These are phyloP conservation scores for Drosophila lini DNA, from an alignment of 1,140 invertebrate species.

Conservation along the genomic window DNA sequence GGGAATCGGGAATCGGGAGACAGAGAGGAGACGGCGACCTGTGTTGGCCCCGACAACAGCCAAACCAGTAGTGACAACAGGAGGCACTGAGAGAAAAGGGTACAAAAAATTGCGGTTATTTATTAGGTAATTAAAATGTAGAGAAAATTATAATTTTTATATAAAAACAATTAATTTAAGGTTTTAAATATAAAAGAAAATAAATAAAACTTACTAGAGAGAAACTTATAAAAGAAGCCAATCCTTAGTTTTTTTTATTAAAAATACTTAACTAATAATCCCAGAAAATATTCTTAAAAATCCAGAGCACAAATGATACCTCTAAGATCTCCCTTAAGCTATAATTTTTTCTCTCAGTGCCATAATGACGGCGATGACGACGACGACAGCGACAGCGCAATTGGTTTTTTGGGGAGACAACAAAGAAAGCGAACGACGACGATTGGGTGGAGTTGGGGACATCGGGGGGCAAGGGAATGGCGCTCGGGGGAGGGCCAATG, in stretches of 20 bases:
- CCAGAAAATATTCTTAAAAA: not conserved
- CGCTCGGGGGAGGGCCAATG: conserved; percentile 4
- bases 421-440: conserved; percentile 47
- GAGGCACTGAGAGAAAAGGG: conserved; percentile 12
- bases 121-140: not conserved
- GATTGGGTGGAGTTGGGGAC: conserved; percentile 38
- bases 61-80: conserved; percentile 21
- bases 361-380: conserved; percentile 33
- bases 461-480: not conserved
- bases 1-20: not conserved
- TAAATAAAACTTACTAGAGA: not conserved
- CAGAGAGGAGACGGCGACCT: conserved; percentile 17
- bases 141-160: no score
- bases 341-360: conserved; percentile 6
- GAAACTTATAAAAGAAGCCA: not conserved
- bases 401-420: conserved; percentile 71
- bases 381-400: conserved; percentile 62
- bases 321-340: no score
- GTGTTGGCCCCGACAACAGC: conserved; percentile 41
- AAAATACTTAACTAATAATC: not conserved
- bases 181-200: not conserved
- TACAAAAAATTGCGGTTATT: no score
- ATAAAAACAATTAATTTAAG: no score
- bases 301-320: not conserved
- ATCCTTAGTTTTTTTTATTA: not conserved